phyloP scores from a whole-genome alignment of 1,140 invertebrate genomes.

The Phortica variegata region DNA sequence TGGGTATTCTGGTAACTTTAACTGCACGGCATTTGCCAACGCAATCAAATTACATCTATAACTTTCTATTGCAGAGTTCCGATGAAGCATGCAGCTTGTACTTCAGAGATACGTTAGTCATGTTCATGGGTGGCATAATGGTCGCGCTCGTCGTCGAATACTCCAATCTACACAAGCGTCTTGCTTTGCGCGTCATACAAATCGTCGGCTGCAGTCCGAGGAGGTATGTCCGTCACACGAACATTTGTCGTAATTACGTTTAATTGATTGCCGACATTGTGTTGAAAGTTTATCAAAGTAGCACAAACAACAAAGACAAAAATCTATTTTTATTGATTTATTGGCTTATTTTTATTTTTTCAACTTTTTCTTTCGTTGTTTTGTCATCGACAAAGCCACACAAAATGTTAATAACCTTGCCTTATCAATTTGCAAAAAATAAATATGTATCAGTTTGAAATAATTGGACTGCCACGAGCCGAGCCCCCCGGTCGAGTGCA shows the following conservation, averaged over 20 bases:
- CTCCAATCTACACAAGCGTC: slow-evolving; percentile 78
- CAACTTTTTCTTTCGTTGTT: too few species aligned
- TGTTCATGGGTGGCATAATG: slow-evolving; percentile 79
- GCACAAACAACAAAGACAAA: too few species aligned
- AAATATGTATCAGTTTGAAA: too few species aligned
- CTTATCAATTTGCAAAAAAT: too few species aligned
- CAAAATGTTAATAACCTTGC: not conserved
- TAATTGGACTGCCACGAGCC: too few species aligned
- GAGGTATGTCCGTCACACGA: slow-evolving; percentile 53
- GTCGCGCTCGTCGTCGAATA: slow-evolving; percentile 85
- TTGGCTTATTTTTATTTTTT: too few species aligned
- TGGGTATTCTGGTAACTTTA: slow-evolving; percentile 69
- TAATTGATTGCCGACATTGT: too few species aligned
- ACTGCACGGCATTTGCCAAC: too few species aligned
- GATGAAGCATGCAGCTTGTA: slow-evolving; percentile 69
- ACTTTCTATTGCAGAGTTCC: slow-evolving; percentile 56
- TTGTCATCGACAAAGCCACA: not conserved
- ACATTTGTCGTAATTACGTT: too few species aligned
- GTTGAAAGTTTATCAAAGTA: too few species aligned
- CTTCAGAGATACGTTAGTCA: slow-evolving; percentile 84
- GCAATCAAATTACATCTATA: not conserved
- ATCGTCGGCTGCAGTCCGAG: slow-evolving; percentile 75
- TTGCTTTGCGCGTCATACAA: slow-evolving; percentile 78
- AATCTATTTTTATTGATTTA: too few species aligned
- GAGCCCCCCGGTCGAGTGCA: too few species aligned